Evolutionary conservation across 1,140 invertebrate genomes (phyloP).

Genomic region (Arion vulgaris): DNA sequence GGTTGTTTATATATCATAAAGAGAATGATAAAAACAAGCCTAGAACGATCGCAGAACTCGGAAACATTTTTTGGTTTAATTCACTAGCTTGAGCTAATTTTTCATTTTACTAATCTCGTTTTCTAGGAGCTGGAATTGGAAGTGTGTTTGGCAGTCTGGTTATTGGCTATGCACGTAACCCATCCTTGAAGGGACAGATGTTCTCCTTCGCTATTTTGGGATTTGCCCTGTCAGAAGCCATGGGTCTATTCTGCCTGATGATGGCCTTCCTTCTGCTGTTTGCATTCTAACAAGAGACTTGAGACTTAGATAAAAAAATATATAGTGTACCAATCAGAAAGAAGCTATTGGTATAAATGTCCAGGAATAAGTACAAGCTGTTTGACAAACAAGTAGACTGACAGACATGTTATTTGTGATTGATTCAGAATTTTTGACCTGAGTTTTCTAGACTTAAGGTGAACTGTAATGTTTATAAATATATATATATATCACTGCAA

Average conservation of each 20-base stretch:
- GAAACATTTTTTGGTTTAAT: no score
- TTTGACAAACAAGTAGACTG: no score
- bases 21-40: no score
- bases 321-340: no score
- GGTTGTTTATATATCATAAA: no score
- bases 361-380: no score
- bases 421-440: background rate
- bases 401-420: background rate
- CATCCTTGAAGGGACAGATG: constrained; percentile 97
- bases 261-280: constrained; percentile 99
- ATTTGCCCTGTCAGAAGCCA: constrained; percentile 99
- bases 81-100: no score
- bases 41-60: no score
- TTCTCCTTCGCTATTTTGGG: constrained; percentile 99
- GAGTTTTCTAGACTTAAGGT: background rate
- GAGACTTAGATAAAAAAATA: background rate
- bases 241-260: constrained; percentile 99
- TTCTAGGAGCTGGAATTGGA: constrained; percentile 96
- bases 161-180: constrained; percentile 98
- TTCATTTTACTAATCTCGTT: background rate
- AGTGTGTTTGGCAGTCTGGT: constrained; percentile 99
- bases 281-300: constrained; percentile 87
- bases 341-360: no score
- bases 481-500: no score
- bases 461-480: no score